phyloP scores from a whole-genome alignment of 2,797 vertebrate species.

The Sebastes itinus region DNA sequence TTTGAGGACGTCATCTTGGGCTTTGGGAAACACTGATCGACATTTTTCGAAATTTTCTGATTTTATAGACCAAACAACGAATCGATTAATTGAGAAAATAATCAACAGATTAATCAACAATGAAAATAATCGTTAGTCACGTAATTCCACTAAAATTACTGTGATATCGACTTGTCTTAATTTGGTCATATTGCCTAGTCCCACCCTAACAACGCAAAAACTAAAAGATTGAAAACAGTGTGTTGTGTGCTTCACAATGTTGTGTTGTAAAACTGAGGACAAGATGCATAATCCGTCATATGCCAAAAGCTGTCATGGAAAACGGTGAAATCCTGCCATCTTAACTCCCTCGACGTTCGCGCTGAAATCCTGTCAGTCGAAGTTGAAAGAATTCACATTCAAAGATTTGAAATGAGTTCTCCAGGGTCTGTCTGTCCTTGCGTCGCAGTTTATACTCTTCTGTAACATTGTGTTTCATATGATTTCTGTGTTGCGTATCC shows the following conservation, averaged over 20 bases:
- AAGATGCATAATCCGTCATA: constrained; percentile 14
- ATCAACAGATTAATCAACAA: no score
- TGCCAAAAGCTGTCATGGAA: constrained; percentile 21
- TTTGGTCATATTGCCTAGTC: not conserved
- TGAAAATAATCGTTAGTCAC: no score
- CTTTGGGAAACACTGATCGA: no score
- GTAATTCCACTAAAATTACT: not conserved
- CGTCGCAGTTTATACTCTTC: constrained; percentile 23
- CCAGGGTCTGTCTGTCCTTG: constrained; percentile 35
- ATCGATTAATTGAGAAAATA: no score
- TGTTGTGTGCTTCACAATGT: not conserved
- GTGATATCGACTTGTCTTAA: not conserved
- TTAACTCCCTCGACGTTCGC: constrained; percentile 2
- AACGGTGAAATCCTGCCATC: constrained; percentile 29
- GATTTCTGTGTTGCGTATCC: constrained; percentile 31
- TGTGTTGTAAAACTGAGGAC: not conserved
- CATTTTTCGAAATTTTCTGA: no score
- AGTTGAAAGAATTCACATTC: constrained; percentile 33
- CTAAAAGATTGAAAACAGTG: not conserved
- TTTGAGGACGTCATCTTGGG: no score
- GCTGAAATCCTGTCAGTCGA: constrained; percentile 15
- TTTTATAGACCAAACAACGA: no score
- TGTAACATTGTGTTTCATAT: constrained; percentile 15
- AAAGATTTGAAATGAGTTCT: constrained; percentile 36
- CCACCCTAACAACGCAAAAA: not conserved